A percentile compares a stretch with the other conserved stretches of the same genome.
phyloP scores from a whole-genome alignment of 2,888 invertebrate species.

The Elegia similella region DNA sequence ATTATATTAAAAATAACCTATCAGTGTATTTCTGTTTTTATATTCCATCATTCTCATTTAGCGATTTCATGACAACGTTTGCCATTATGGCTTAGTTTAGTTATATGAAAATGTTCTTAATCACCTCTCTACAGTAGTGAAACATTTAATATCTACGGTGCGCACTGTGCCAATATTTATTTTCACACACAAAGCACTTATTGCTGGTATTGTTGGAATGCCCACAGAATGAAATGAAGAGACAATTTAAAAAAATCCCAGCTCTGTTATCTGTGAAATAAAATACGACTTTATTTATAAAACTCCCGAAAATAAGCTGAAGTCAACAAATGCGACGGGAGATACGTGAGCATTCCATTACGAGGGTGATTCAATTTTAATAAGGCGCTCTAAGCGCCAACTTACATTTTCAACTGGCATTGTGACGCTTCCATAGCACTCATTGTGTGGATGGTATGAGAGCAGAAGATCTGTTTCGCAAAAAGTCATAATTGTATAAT shows the following conservation, averaged over 20 bases:
- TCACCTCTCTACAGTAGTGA: too few relatives aligned
- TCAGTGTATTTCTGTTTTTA: too few relatives aligned
- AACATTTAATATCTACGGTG: too few relatives aligned
- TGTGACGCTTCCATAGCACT: constrained; percentile 41
- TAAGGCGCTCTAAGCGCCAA: constrained; percentile 51
- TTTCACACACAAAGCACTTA: background rate
- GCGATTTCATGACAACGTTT: too few relatives aligned
- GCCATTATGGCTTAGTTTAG: too few relatives aligned
- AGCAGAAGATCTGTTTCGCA: background rate
- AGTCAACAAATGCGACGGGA: constrained; percentile 37
- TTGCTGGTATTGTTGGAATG: background rate
- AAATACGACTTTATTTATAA: constrained; percentile 37
- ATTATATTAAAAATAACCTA: too few relatives aligned
- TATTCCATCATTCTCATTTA: too few relatives aligned
- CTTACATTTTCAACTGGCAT: constrained; percentile 57
- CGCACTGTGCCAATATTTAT: too few relatives aligned
- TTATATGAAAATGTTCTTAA: too few relatives aligned
- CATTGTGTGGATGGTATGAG: constrained; percentile 44
- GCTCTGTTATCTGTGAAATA: constrained; percentile 14
- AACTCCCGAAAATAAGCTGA: constrained; percentile 34
- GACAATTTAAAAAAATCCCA: background rate
- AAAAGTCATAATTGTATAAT: background rate
- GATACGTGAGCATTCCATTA: constrained; percentile 48
- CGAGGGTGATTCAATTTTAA: constrained; percentile 57
- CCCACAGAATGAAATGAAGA: background rate